Conservation (phyloP, 2,888 invertebrate genomes). For the Oscheius myriophilus region DNA sequence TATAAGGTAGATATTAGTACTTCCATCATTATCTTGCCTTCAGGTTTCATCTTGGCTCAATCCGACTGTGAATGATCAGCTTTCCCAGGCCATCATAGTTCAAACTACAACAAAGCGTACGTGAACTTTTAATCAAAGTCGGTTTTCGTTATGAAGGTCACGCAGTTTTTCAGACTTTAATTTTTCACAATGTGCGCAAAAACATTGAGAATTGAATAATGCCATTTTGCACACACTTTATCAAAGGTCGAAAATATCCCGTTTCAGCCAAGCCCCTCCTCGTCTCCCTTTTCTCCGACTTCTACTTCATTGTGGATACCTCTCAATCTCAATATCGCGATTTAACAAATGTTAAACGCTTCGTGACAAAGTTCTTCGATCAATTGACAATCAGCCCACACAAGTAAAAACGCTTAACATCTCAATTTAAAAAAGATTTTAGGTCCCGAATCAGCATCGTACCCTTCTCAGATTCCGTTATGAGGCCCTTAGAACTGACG, state of each 20-base stretch:
- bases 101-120: conserved; percentile 36
- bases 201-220: too few species aligned
- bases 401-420: too few species aligned
- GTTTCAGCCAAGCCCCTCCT: background rate
- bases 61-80: conserved; percentile 30
- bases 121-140: background rate
- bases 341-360: conserved; percentile 36
- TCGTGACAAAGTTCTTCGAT: conserved; percentile 32
- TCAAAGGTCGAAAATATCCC: too few species aligned
- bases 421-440: too few species aligned
- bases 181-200: too few species aligned
- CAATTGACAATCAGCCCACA: conserved; percentile 29
- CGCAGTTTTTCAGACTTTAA: too few species aligned
- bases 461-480: conserved; percentile 37
- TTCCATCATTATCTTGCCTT: too few species aligned
- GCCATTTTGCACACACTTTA: too few species aligned
- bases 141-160: too few species aligned
- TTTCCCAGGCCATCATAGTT: conserved; percentile 33
- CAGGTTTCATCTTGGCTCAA: conserved; percentile 34
- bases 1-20: too few species aligned
- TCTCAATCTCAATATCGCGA: conserved; percentile 28
- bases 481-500: conserved; percentile 27
- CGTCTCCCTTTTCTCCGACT: conserved; percentile 39
- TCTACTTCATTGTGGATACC: conserved; percentile 42
- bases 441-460: conserved; percentile 44